phyloP scores from a whole-genome alignment of 2,888 invertebrate genomes.

The Tipula vernalis region DNA sequence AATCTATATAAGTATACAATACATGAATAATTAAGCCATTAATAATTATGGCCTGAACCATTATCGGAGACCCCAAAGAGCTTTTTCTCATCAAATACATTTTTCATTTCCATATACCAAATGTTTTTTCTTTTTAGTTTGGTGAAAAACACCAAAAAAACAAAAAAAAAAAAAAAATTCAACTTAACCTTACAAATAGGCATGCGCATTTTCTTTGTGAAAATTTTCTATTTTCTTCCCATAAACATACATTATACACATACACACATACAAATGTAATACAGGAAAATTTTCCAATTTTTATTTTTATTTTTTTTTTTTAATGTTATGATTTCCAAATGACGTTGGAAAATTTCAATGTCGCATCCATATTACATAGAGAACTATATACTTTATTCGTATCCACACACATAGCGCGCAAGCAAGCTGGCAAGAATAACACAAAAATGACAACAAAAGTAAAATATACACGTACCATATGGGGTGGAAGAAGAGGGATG shows the following conservation, averaged over 20 bases:
- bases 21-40: neutral
- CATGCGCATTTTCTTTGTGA: neutral
- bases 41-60: neutral
- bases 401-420: neutral
- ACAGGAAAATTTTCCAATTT: neutral
- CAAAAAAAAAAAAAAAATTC: neutral
- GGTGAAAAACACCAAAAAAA: neutral
- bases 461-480: neutral
- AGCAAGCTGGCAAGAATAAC: neutral
- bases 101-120: neutral
- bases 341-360: constrained; percentile 11
- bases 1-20: neutral
- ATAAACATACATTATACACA: neutral
- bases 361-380: neutral
- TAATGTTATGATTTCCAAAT: constrained; percentile 5
- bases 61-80: neutral
- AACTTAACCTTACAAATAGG: neutral
- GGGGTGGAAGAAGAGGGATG: neutral
- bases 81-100: neutral
- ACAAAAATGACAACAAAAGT: neutral
- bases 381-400: neutral
- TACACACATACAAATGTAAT: no score
- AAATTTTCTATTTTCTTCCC: neutral
- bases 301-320: neutral
- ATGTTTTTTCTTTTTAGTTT: neutral